Conservation (phyloP, 2,113 vertebrate genomes). For the Lates calcarifer region DNA sequence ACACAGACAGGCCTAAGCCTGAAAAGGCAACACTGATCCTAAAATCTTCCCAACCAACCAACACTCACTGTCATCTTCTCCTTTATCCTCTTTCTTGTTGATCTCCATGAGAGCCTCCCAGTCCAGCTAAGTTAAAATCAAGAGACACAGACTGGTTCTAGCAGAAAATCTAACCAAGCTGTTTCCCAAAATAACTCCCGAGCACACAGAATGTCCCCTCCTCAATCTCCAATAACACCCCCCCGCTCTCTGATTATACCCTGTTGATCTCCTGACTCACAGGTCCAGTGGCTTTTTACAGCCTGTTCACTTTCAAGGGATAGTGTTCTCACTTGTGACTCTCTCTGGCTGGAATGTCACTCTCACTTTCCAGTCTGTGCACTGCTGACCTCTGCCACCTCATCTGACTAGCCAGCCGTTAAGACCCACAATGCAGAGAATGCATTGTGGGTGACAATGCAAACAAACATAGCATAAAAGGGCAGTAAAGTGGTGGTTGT, state of each 20-base stretch:
- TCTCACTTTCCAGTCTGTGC: slow-evolving; percentile 52
- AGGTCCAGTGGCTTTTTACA: slow-evolving; percentile 55
- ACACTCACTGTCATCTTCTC: slow-evolving; percentile 70
- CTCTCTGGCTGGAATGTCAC: slow-evolving; percentile 42
- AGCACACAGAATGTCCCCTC: not conserved
- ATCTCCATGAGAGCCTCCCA: slow-evolving; percentile 54
- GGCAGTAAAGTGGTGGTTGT: slow-evolving; percentile 4
- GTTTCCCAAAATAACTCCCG: slow-evolving; percentile 41
- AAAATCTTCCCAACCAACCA: slow-evolving; percentile 19
- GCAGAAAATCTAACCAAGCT: slow-evolving; percentile 42
- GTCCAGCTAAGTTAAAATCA: slow-evolving; percentile 51
- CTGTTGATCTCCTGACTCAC: slow-evolving; percentile 49
- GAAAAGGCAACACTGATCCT: slow-evolving; percentile 26
- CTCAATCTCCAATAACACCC: slow-evolving; percentile 32
- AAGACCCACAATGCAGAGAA: slow-evolving; percentile 35
- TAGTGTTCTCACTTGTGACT: slow-evolving; percentile 40
- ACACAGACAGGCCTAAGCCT: slow-evolving; percentile 20
- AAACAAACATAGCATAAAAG: slow-evolving; percentile 45
- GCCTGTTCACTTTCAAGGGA: slow-evolving; percentile 26
- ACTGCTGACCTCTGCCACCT: slow-evolving; percentile 36
- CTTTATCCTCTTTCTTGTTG: slow-evolving; percentile 51
- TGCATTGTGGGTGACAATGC: slow-evolving; percentile 49
- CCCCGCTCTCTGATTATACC: slow-evolving; percentile 22
- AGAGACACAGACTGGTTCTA: slow-evolving; percentile 50
- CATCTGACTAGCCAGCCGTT: slow-evolving; percentile 19